Conservation (phyloP, 2,797 vertebrate species). For the Pseudopleuronectes americanus region DNA sequence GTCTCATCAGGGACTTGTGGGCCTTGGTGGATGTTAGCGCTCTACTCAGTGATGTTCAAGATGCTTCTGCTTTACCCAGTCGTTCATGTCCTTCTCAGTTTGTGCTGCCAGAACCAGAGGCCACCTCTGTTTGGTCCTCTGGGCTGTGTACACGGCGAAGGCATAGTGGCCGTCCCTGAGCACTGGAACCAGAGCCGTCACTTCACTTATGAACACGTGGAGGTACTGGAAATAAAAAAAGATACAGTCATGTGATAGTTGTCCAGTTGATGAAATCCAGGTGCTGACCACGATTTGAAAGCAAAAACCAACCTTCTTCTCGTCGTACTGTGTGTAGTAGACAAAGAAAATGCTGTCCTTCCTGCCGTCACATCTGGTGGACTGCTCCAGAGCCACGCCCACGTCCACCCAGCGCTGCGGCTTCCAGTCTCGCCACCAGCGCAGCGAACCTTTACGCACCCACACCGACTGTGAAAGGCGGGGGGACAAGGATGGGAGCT, state of each 20-base stretch:
- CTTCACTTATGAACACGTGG: conserved; percentile 91
- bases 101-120: conserved; percentile 90
- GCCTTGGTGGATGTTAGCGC: no score
- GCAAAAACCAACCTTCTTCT: conserved; percentile 91
- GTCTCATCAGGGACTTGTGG: not conserved
- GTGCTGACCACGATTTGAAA: not conserved
- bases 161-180: conserved; percentile 89
- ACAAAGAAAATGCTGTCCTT: conserved; percentile 95
- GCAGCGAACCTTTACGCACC: conserved; percentile 90
- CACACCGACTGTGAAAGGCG: conserved; percentile 87
- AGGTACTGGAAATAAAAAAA: conserved; percentile 85
- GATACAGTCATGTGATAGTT: not conserved
- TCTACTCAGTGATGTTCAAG: no score
- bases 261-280: not conserved
- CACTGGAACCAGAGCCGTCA: conserved; percentile 93
- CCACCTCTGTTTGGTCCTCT: conserved; percentile 91
- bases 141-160: conserved; percentile 92
- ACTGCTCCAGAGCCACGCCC: conserved; percentile 92
- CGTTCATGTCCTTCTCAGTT: conserved; percentile 92
- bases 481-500: not conserved
- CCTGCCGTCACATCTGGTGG: conserved; percentile 84
- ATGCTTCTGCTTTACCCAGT: conserved; percentile 86
- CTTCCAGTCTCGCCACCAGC: conserved; percentile 97
- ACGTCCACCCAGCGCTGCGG: conserved; percentile 95
- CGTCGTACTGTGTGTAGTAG: conserved; percentile 91